Conservation (phyloP, 2,113 vertebrate genomes). For the Nannobrachium achirus region DNA sequence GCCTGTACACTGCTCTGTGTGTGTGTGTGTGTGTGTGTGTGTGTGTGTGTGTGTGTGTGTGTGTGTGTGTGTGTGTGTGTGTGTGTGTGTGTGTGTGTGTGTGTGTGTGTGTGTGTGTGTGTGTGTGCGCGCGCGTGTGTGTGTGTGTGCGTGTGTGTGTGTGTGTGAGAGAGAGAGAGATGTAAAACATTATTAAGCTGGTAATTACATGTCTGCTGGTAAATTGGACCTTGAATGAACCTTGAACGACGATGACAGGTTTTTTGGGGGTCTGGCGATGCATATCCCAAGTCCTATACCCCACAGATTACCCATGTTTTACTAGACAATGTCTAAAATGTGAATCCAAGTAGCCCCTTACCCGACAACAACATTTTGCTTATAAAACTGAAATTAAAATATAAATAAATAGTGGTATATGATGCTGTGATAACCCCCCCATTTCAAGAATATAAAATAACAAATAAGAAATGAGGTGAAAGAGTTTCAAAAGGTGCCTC, state of each 20-base stretch:
- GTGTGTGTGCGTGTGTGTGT: background rate
- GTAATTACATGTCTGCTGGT: constrained; percentile 30
- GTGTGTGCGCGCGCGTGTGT: background rate
- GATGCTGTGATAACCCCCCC: too few relatives aligned
- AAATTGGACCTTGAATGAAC: constrained; percentile 2
- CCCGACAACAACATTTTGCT: too few relatives aligned
- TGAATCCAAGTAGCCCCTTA: too few relatives aligned
- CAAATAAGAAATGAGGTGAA: too few relatives aligned
- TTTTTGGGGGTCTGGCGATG: background rate
- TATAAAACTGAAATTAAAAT: too few relatives aligned
- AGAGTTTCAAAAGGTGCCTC: too few relatives aligned
- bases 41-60: background rate
- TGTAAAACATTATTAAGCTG: constrained; percentile 7
- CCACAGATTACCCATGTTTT: too few relatives aligned
- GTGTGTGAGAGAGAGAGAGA: constrained; percentile 9
- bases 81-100: background rate
- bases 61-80: background rate
- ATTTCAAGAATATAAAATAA: too few relatives aligned
- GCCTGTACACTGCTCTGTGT: background rate
- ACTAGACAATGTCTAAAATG: too few relatives aligned
- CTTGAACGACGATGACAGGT: background rate
- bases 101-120: constrained; percentile 1
- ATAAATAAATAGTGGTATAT: too few relatives aligned
- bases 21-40: constrained; percentile 1
- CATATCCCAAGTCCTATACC: too few relatives aligned